Conservation (phyloP, 2,113 vertebrate species). For the Charina bottae region DNA sequence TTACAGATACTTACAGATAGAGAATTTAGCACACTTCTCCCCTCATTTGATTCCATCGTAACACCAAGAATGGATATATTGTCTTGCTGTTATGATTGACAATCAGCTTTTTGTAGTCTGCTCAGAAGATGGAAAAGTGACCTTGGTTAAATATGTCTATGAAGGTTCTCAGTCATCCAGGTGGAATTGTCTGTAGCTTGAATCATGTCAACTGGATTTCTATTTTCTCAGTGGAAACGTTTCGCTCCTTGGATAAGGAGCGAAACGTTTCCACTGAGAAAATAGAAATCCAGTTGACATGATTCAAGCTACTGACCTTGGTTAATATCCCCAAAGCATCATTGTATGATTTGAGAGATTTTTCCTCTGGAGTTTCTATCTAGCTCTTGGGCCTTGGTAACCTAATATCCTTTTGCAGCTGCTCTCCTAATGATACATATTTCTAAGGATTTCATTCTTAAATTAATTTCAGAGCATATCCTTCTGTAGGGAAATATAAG, state of each 20-base stretch:
- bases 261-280: too few species aligned
- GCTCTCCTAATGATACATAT: constrained; percentile 24
- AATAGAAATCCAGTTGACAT: too few species aligned
- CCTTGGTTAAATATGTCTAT: constrained; percentile 27
- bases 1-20: neutral
- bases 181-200: too few species aligned
- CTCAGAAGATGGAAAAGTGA: neutral
- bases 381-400: constrained; percentile 30
- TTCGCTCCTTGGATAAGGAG: too few species aligned
- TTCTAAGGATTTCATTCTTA: constrained; percentile 43
- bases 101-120: constrained; percentile 16
- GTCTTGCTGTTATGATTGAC: constrained; percentile 35
- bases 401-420: constrained; percentile 28
- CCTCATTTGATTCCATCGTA: constrained; percentile 27
- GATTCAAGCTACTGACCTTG: too few species aligned
- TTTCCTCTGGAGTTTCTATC: constrained; percentile 3
- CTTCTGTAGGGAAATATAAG: constrained; percentile 28
- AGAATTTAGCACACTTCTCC: neutral
- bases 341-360: constrained; percentile 15
- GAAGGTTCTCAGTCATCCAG: too few species aligned
- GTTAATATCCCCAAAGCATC: constrained; percentile 29
- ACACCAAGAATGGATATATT: constrained; percentile 37
- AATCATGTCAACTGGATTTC: too few species aligned
- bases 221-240: too few species aligned
- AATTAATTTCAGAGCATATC: constrained; percentile 45